Base-by-base conservation (phyloP, 2,888 invertebrate genomes). In the Chymomyza procnemis region DNA sequence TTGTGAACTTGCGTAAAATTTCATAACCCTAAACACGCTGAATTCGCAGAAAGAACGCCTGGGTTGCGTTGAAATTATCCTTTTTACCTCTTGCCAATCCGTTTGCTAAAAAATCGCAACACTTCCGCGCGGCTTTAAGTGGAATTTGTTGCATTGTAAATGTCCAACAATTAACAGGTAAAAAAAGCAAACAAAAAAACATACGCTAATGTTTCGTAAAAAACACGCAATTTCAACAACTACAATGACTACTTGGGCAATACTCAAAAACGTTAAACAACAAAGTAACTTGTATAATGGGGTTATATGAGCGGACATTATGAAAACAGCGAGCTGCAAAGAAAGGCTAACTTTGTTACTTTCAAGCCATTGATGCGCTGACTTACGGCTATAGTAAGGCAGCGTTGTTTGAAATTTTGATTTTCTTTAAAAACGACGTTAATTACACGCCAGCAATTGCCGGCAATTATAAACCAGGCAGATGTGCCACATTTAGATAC, bases 31-130 rank as follows among this genome's bases (percentile, higher is more conserved):
- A 52, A 58, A 26, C 21, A 86, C 69, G 65, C 34, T 48, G 22
- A 6, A 21, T 54, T 46, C 16, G 60, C 46, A 41, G 62, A 21
- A 54, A 18, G 50, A 48, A 54, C 21, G 26, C 47, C 48, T n/a
- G 19, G 16, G 18, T 46, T 3, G 52, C 48, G 61, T 85, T 74
- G 34, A 41, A 41, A 59, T 21, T 72, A 76, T 82, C 83, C 87
- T 73, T 81, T 85, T 85, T 76, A 83, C 78, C 86, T 85, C 85
- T 85, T 87, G 88, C 79, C 88, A 84, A 88, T 84, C 85, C 88
- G 85, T 88, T 88, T 69, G 80, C 79, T 74, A 83, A 84, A 79
- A 83, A 12, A 78, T 62, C 64, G 64, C 72, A 41, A 5, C 57
- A 63, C 78, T 84, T 85, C 79, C 75, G 60, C 66, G 62, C 41